Conservation (phyloP, 2,113 vertebrate genomes). For the Pteropus alecto region DNA sequence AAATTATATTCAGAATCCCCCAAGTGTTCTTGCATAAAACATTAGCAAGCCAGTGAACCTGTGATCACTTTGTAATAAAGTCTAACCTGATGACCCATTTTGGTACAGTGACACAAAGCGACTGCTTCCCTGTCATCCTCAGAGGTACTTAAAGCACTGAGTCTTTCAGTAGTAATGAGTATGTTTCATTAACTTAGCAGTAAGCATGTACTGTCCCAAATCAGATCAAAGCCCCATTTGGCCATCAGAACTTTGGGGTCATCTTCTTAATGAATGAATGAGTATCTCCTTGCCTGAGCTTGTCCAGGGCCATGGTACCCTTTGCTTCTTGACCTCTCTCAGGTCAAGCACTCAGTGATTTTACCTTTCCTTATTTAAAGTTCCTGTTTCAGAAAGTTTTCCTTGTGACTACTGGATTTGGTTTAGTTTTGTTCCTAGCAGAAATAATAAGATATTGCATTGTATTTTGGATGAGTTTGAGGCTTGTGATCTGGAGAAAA, state of each 20-base stretch:
- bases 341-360: neutral
- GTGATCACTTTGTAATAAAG: neutral
- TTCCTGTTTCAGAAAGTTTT: neutral
- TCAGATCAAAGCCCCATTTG: neutral
- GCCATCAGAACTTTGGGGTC: too few relatives aligned
- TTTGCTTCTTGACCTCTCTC: neutral
- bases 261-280: neutral
- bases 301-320: neutral
- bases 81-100: neutral
- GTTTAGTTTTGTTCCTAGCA: neutral
- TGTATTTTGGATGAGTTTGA: neutral
- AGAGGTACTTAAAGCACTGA: neutral
- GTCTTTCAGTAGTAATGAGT: neutral
- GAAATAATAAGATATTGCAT: neutral
- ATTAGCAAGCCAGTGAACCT: neutral
- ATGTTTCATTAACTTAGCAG: neutral
- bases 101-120: neutral
- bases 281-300: neutral
- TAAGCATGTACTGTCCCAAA: neutral
- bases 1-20: neutral
- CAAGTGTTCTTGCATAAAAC: neutral
- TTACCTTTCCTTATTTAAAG: neutral
- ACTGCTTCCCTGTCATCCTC: neutral
- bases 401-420: neutral
- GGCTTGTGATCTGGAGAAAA: neutral